Evolutionary conservation across 1,140 invertebrate genomes (phyloP).

Genomic region (Drosophila sp.): DNA sequence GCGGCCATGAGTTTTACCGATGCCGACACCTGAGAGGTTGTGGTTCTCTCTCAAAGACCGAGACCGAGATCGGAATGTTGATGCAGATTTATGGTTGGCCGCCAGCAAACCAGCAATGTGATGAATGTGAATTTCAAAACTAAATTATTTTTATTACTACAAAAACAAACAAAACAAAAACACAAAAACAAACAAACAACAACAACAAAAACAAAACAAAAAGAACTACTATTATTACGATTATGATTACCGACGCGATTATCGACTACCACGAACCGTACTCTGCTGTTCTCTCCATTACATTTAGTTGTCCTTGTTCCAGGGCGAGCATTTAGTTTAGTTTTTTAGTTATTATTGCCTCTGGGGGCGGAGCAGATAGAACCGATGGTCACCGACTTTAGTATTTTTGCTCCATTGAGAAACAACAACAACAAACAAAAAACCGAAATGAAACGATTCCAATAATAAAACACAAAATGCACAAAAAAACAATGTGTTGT

Average conservation of each 20-base stretch:
- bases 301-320: slow-evolving; percentile 69
- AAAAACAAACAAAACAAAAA: slow-evolving; percentile 25
- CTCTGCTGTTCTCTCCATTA: slow-evolving; percentile 73
- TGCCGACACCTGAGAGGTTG: slow-evolving; percentile 68
- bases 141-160: slow-evolving; percentile 81
- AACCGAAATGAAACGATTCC: slow-evolving; percentile 65
- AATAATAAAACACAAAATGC: slow-evolving; percentile 60
- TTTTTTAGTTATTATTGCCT: slow-evolving; percentile 71
- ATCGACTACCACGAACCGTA: slow-evolving; percentile 33
- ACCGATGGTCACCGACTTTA: slow-evolving; percentile 35
- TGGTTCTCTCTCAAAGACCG: neutral
- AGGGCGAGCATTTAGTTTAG: slow-evolving; percentile 77
- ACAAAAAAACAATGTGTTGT: slow-evolving; percentile 77
- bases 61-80: slow-evolving; percentile 27
- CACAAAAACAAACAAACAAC: neutral
- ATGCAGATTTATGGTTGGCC: slow-evolving; percentile 56
- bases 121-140: slow-evolving; percentile 80
- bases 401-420: slow-evolving; percentile 43
- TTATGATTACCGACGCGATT: slow-evolving; percentile 70
- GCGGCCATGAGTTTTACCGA: slow-evolving; percentile 80
- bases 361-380: slow-evolving; percentile 51
- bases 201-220: slow-evolving; percentile 2
- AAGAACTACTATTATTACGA: slow-evolving; percentile 71
- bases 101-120: slow-evolving; percentile 63
- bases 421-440: slow-evolving; percentile 19